A percentile compares a stretch with the other conserved stretches of the same genome.
Conservation (phyloP, 2,888 invertebrate species). For the Eledone cirrhosa region DNA sequence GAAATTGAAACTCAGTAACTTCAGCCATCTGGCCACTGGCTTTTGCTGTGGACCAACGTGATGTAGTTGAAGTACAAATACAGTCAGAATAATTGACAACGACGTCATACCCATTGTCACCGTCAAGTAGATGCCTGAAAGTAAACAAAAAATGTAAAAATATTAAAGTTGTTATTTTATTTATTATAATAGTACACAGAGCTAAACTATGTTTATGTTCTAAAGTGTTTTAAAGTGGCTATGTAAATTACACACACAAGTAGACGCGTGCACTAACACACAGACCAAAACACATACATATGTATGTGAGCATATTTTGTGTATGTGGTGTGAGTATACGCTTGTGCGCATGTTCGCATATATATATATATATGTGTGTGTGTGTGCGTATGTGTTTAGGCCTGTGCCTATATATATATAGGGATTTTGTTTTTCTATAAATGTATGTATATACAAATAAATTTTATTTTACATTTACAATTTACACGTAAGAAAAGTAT, state of each 20-base stretch:
- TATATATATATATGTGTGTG: no score
- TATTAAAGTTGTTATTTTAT: neutral
- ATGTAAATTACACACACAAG: neutral
- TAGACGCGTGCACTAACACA: neutral
- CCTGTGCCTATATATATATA: no score
- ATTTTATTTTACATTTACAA: no score
- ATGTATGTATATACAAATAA: no score
- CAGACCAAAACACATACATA: no score
- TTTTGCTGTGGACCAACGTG: slow-evolving; percentile 65
- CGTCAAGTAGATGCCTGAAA: slow-evolving; percentile 67
- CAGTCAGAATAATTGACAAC: slow-evolving; percentile 67
- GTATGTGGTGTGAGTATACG: no score
- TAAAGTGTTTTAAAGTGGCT: neutral
- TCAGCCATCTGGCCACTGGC: slow-evolving; percentile 65
- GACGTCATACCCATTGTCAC: slow-evolving; percentile 69
- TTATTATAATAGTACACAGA: neutral
- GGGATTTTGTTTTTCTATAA: no score
- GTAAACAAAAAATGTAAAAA: slow-evolving; percentile 12
- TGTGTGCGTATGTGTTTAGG: no score
- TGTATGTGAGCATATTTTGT: no score
- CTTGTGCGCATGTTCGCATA: no score
- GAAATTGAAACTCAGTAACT: slow-evolving; percentile 60
- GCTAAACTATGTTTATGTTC: neutral
- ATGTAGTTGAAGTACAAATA: slow-evolving; percentile 67
- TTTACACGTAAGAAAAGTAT: no score